A percentile compares a stretch with the other conserved stretches of the same genome.
Evolutionary conservation across 2,888 invertebrate species (phyloP).

Genomic region (Deilephila elpenor): DNA sequence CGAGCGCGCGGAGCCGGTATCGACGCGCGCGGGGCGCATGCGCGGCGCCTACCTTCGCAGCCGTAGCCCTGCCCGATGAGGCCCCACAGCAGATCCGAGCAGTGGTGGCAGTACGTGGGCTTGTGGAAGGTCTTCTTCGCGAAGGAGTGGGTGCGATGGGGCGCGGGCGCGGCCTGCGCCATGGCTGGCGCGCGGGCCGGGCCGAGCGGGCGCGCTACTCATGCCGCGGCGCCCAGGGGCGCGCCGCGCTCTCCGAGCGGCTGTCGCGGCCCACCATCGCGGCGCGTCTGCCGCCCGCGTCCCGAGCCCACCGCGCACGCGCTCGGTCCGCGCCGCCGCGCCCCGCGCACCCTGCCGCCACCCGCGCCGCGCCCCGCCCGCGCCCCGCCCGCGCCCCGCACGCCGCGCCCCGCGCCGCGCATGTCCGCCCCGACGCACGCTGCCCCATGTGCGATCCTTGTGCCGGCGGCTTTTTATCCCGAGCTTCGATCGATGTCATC

Average conservation of each 20-base stretch:
- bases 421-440: slow-evolving; percentile 53
- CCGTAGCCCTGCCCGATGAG: slow-evolving; percentile 99
- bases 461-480: slow-evolving; percentile 38
- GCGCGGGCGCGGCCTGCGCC: slow-evolving; percentile 86
- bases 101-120: slow-evolving; percentile 99
- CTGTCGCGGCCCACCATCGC: slow-evolving; percentile 85
- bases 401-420: slow-evolving; percentile 42
- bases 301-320: slow-evolving; percentile 60
- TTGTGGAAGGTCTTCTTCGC: slow-evolving; percentile 99
- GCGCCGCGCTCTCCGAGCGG: slow-evolving; percentile 84
- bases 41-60: slow-evolving; percentile 96
- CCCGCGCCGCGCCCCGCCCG: slow-evolving; percentile 63
- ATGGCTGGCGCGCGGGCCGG: slow-evolving; percentile 83
- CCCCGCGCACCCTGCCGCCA: slow-evolving; percentile 82
- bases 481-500: slow-evolving; percentile 62
- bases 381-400: slow-evolving; percentile 57
- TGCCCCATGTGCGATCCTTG: slow-evolving; percentile 45
- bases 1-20: slow-evolving; percentile 69
- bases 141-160: slow-evolving; percentile 95
- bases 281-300: slow-evolving; percentile 81
- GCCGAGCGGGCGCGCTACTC: slow-evolving; percentile 82
- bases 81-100: slow-evolving; percentile 99
- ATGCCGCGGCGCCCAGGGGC: slow-evolving; percentile 84
- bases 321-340: slow-evolving; percentile 55
- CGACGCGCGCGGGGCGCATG: slow-evolving; percentile 78